Base-by-base conservation (phyloP, 1,140 invertebrate genomes). In the Streblospio benedicti region DNA sequence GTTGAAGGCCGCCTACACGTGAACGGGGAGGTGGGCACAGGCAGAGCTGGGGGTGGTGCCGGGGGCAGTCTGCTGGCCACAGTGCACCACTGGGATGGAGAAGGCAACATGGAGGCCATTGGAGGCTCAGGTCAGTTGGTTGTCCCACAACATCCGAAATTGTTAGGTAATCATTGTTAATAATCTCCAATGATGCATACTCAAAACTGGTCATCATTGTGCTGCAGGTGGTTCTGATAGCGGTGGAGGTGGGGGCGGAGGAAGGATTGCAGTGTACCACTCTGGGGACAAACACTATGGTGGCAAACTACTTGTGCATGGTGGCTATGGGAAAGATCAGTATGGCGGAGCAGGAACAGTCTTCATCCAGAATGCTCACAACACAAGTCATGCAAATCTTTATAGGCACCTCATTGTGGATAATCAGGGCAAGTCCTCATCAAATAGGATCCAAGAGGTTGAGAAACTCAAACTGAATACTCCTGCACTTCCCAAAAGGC, bases 1-100 rank as follows among this genome's bases (percentile, higher is more conserved):
- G 64, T 71, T 33, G 70, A 71, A 64, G 70, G 70, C 45, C 59
- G 68, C 57, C 63, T 71, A 18, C 70, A 71, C 65, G 62, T 65
- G 32, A 71, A 71, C 50, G 70, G 70, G 32, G 68, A 70, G 41
- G n/a, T 12, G 4, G 67, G 66, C 31, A 28, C 52, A 57, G 62
- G 67, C 6, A 64, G 59, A 16, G 65, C 60, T 16, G 70, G 70
- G 5, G 70, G 68, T 47, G 69, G 69, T 41, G 67, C 70, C 32
- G 70, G 70, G 43, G 70, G 70, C 20, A 69, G 67, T 45, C 60
- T 71, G 16, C 65, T 65, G 51, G 43, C 68, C 23, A 45, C 57
- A 41, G 68, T 70, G 6, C 49, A 62, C 16, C 66, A 70, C 51
- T 59, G 69, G 23, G 70, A 71, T 58, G 70, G 70, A 25, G 64